Evolutionary conservation across 1,140 invertebrate species (phyloP).

Genomic region (Solenopsis invicta): DNA sequence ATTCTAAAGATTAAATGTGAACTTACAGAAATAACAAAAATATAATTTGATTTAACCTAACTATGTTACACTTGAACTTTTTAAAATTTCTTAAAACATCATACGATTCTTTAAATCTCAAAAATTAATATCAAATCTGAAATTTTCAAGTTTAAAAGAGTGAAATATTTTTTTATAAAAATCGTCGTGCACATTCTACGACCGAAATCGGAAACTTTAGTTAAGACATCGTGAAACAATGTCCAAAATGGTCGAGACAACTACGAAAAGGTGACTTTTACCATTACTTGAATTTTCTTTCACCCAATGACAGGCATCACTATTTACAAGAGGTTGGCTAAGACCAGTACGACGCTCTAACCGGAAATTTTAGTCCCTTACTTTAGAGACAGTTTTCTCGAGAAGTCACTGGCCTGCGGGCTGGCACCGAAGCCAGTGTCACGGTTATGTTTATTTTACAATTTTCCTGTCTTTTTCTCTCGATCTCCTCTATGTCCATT

Average conservation of each 20-base stretch:
- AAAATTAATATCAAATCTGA: neutral
- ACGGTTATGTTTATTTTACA: slow-evolving; percentile 66
- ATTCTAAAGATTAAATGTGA: neutral
- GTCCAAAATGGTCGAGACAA: slow-evolving; percentile 37
- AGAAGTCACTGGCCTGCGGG: neutral
- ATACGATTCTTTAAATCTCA: neutral
- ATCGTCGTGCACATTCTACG: neutral
- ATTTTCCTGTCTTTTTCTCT: slow-evolving; percentile 20
- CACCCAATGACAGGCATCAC: slow-evolving; percentile 24
- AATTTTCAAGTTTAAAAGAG: no score
- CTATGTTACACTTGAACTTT: neutral
- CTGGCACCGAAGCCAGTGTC: slow-evolving; percentile 36
- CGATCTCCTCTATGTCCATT: neutral
- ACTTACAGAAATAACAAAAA: neutral
- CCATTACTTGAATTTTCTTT: slow-evolving; percentile 36
- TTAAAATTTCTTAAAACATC: neutral
- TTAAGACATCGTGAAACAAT: slow-evolving; percentile 8
- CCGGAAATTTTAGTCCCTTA: slow-evolving; percentile 61
- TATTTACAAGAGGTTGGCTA: slow-evolving; percentile 13
- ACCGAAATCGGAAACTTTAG: neutral
- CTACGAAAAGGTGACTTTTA: slow-evolving; percentile 42
- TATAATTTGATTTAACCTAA: neutral
- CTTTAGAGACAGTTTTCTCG: slow-evolving; percentile 42
- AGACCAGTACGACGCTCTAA: neutral
- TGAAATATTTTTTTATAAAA: neutral